Base-by-base conservation (phyloP, 2,888 invertebrate species). In the Rhamphomyia laevipes region DNA sequence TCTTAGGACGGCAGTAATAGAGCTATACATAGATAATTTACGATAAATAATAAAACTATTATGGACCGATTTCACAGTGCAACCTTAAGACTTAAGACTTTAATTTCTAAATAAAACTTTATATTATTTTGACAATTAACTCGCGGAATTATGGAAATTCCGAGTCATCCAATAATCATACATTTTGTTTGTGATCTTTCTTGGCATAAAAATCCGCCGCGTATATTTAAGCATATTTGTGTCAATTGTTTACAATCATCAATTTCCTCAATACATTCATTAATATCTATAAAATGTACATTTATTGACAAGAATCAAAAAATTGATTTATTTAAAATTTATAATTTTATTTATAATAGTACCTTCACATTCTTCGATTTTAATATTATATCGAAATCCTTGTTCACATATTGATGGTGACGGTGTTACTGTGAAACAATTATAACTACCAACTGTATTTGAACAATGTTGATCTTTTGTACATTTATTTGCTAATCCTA, bases 151-250 rank as follows among this genome's bases (percentile, higher is more conserved):
- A 13, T 15, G 4, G 23, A 3, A 21, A 21, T 46, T 46, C 12
- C 17, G n/a, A 10, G 6, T 27, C 4, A 38, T 9, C 3, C 10
- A 13, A 31, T 5, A 21, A 80, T 76, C 0, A 78, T 73, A 56
- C 82, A 83, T 50, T 64, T 68, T 60, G 76, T 77, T 16, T 78
- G 77, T 5, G 77, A 78, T 59, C 78, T 80, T 58, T 81, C 77
- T 56, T 80, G 77, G 59, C 84, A 86, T 56, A 80, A 77, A 66
- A 79, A 86, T 51, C 75, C 75, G 13, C 86, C 85, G 55, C 78
- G 77, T 0, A 78, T 80, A 64, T 86, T 86, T 58, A 82, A 73
- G 63, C 86, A 86, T 59, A 78, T 72, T 63, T 84, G 80, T 1
- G 78, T 79, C 15, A 77, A 72, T 5, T 74, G 74, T 60, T 79